phyloP scores from a whole-genome alignment of 53 echinoderm and acorn worm species.

The Arbacia lixula region DNA sequence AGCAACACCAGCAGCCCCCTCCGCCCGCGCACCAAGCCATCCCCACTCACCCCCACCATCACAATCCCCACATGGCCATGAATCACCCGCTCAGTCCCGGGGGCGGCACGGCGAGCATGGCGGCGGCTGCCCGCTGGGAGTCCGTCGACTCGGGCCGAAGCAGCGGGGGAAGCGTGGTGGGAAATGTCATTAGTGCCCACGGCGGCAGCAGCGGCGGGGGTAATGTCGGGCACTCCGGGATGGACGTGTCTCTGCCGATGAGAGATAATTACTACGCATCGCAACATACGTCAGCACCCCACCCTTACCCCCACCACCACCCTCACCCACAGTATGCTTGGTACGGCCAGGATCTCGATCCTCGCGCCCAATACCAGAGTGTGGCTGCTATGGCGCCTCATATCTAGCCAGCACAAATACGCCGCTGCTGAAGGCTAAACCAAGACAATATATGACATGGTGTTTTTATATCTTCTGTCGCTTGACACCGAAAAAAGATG shows the following conservation, averaged over 20 bases:
- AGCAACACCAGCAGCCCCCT: not conserved
- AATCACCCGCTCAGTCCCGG: conserved; percentile 45
- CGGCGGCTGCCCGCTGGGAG: conserved; percentile 45
- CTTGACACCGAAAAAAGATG: too few relatives aligned
- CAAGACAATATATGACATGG: too few relatives aligned
- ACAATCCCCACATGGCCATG: conserved; percentile 40
- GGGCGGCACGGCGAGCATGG: conserved; percentile 15
- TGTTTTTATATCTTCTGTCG: too few relatives aligned
- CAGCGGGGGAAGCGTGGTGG: not conserved
- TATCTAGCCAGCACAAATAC: not conserved
- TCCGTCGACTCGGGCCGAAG: conserved; percentile 2
- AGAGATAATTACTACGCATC: conserved; percentile 48
- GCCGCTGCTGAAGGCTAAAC: not conserved
- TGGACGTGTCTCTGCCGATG: conserved; percentile 33
- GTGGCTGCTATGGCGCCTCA: conserved; percentile 28
- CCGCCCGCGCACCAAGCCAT: not conserved
- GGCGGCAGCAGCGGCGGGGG: not conserved
- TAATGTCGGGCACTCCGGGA: conserved; percentile 1
- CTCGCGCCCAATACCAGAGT: conserved; percentile 25
- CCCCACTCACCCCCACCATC: not conserved
- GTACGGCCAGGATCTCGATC: conserved; percentile 21
- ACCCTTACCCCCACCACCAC: conserved; percentile 19
- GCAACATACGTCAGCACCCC: conserved; percentile 23
- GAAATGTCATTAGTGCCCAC: conserved; percentile 25
- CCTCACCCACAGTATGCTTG: conserved; percentile 40